Percentiles rank a stretch among this genome's conserved stretches.
Conservation (phyloP, 1,140 invertebrate genomes). For the Lepeophtheirus salmonis region DNA sequence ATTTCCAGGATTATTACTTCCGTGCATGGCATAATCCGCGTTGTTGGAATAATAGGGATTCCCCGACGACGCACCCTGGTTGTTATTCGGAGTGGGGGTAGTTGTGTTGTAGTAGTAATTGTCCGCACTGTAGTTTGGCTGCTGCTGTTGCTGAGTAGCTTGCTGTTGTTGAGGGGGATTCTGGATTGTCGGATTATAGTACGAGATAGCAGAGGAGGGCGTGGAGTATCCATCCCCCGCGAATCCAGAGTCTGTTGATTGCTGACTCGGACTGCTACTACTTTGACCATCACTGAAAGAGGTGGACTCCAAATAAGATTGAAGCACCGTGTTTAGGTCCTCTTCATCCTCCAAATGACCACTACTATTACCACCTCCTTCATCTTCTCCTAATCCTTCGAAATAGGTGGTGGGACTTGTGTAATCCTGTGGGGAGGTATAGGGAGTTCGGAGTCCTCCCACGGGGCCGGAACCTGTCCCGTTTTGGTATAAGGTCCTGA, state of each 20-base stretch:
- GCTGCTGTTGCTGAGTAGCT: no score
- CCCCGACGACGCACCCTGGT: not conserved
- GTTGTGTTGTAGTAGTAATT: not conserved
- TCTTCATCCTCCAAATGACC: not conserved
- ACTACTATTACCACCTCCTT: no score
- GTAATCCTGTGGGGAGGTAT: not conserved
- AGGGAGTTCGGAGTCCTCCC: no score
- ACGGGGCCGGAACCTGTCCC: no score
- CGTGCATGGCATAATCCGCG: no score
- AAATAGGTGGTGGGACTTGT: not conserved
- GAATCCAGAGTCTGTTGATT: conserved; percentile 11
- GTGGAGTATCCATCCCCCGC: not conserved
- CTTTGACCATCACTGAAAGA: not conserved
- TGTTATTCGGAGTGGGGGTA: not conserved
- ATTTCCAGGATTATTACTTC: not conserved
- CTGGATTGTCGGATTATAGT: no score
- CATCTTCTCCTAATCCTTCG: not conserved
- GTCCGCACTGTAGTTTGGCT: not conserved
- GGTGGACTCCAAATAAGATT: not conserved
- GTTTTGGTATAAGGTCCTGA: not conserved
- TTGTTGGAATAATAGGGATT: not conserved
- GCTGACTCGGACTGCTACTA: conserved; percentile 5
- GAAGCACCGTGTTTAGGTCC: not conserved
- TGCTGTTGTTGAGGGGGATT: no score
- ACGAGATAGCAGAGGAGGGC: not conserved